These are phyloP conservation scores for Phocides pigmalion DNA, from an alignment of 1,140 invertebrate species.

Conservation along the genomic window DNA sequence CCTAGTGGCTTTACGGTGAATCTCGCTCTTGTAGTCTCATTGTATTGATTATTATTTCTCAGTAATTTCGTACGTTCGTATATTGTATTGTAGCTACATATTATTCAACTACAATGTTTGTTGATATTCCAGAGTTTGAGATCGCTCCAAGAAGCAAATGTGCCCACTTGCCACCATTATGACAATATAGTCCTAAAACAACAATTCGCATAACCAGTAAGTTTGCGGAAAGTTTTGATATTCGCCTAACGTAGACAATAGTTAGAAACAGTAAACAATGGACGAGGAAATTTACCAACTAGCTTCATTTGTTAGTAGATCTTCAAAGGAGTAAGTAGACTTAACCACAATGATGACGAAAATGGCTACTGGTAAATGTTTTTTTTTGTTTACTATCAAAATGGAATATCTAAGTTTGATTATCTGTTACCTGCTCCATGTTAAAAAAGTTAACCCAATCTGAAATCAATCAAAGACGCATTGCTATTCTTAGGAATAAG, in stretches of 20 bases:
- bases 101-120: not conserved
- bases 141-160: conserved; percentile 38
- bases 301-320: conserved; percentile 2
- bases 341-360: conserved; percentile 10
- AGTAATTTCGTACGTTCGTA: too few relatives aligned
- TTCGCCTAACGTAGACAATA: conserved; percentile 11
- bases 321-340: conserved; percentile 6
- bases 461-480: too few relatives aligned
- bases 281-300: not conserved
- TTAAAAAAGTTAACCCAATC: too few relatives aligned
- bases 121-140: conserved; percentile 42
- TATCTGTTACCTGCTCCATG: too few relatives aligned
- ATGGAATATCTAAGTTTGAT: too few relatives aligned
- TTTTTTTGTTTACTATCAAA: not conserved
- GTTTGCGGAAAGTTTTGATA: conserved; percentile 27
- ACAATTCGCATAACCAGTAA: conserved; percentile 2
- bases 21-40: too few relatives aligned
- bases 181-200: conserved; percentile 23
- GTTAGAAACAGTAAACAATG: conserved; percentile 21
- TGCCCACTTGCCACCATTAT: conserved; percentile 48
- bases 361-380: conserved; percentile 16
- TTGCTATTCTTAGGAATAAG: too few relatives aligned
- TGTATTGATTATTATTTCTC: too few relatives aligned
- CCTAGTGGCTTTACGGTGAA: too few relatives aligned
- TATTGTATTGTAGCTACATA: not conserved